These are phyloP conservation scores for Sceloporus tristichus DNA, from an alignment of 2,113 vertebrate genomes.

Conservation along the genomic window DNA sequence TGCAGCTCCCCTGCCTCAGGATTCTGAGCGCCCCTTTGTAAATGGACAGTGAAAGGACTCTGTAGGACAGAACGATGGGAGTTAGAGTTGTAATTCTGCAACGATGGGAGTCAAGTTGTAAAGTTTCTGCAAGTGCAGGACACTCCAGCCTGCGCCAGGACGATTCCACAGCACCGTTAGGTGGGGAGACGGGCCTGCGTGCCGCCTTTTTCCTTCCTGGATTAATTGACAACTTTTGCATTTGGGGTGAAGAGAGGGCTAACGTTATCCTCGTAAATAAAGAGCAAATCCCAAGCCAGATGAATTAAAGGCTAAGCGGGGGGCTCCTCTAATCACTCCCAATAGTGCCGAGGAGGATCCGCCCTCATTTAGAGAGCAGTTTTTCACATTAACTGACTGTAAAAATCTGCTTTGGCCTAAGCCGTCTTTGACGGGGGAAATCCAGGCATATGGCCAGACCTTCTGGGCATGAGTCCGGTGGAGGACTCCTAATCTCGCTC, in stretches of 20 bases:
- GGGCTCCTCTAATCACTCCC: constrained; percentile 64
- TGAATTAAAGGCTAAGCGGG: constrained; percentile 72
- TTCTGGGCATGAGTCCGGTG: neutral
- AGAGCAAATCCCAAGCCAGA: constrained; percentile 43
- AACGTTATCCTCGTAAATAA: constrained; percentile 55
- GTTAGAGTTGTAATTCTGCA: no score
- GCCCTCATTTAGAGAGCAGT: constrained; percentile 66
- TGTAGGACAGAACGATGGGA: no score
- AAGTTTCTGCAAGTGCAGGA: no score
- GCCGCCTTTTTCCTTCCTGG: constrained; percentile 18
- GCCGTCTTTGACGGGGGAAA: constrained; percentile 51
- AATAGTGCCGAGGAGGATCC: constrained; percentile 59
- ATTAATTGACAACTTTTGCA: constrained; percentile 57
- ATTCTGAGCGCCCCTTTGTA: no score
- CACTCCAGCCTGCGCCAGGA: rapidly evolving
- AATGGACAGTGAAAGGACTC: no score
- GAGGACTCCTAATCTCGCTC: constrained; percentile 54
- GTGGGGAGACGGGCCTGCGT: neutral
- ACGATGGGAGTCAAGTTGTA: no score
- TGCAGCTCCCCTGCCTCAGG: no score
- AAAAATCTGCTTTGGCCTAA: constrained; percentile 65
- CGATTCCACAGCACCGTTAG: neutral
- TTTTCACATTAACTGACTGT: constrained; percentile 62
- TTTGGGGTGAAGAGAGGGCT: constrained; percentile 39
- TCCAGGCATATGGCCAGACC: constrained; percentile 50